Conservation (phyloP, 2,888 invertebrate species). For the Teinopalpus imperialis region DNA sequence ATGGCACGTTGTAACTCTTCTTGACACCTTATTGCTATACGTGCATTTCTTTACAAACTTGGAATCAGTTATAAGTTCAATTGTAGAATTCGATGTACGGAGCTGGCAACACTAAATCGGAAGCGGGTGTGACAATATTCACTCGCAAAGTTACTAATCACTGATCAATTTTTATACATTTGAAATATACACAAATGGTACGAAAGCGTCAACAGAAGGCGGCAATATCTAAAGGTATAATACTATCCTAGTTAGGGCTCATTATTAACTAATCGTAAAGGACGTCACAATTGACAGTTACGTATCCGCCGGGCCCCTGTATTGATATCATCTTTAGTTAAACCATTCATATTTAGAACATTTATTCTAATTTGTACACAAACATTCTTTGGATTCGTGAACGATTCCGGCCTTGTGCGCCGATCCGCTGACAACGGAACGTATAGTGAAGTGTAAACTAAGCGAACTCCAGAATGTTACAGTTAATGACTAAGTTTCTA, state of each 20-base stretch:
- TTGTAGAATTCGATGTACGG: slow-evolving; percentile 24
- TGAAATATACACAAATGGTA: slow-evolving; percentile 31
- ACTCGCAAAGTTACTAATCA: slow-evolving; percentile 14
- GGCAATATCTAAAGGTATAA: background rate
- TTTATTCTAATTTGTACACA: no score
- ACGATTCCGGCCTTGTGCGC: no score
- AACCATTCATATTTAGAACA: no score
- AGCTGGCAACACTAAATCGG: slow-evolving; percentile 38
- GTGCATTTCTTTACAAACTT: no score
- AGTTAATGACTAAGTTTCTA: slow-evolving; percentile 7
- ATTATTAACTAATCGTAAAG: slow-evolving; percentile 1
- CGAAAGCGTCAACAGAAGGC: slow-evolving; percentile 26
- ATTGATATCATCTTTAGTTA: background rate
- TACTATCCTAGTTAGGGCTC: background rate
- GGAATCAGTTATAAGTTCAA: no score
- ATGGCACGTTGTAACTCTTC: no score
- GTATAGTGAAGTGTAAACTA: no score
- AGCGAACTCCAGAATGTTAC: slow-evolving; percentile 8
- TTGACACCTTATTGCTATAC: no score
- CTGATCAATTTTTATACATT: slow-evolving; percentile 27
- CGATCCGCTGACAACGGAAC: no score
- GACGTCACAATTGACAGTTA: slow-evolving; percentile 11
- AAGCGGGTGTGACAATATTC: slow-evolving; percentile 26
- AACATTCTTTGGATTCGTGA: no score
- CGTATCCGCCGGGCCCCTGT: background rate